Evolutionary conservation across 2,888 invertebrate species (phyloP).

Genomic region (Tethea ocularis): DNA sequence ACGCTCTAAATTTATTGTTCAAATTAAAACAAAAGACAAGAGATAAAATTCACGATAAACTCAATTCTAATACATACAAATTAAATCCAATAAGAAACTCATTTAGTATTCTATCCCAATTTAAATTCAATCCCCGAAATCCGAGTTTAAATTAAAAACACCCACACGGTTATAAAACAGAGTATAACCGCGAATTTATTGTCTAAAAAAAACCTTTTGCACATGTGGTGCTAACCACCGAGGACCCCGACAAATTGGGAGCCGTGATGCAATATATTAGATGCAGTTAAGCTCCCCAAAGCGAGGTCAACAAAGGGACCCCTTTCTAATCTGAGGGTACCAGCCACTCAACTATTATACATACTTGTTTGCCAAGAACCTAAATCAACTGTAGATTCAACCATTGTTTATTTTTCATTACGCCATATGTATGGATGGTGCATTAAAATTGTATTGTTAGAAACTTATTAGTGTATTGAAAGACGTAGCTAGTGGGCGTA

Average conservation of each 20-base stretch:
- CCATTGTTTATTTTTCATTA: constrained; percentile 61
- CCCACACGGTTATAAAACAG: not conserved
- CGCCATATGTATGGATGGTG: constrained; percentile 41
- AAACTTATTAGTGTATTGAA: not conserved
- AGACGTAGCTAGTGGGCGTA: constrained; percentile 7
- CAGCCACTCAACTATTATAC: constrained; percentile 44
- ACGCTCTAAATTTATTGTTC: not conserved
- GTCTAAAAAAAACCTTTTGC: not conserved
- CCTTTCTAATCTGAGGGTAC: constrained; percentile 45
- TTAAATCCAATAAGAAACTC: not conserved
- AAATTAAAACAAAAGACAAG: no score
- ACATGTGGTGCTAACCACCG: not conserved
- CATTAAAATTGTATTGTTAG: constrained; percentile 38
- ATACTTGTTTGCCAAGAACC: constrained; percentile 49
- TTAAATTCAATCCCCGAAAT: not conserved
- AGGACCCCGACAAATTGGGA: constrained; percentile 5
- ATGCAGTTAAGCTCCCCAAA: constrained; percentile 36
- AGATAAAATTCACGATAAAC: not conserved
- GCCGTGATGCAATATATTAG: constrained; percentile 38
- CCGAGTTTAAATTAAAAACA: not conserved
- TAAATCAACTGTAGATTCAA: constrained; percentile 47
- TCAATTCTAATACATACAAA: not conserved
- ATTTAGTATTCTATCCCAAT: not conserved
- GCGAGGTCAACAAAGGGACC: constrained; percentile 41
- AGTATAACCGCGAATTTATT: not conserved